These are phyloP conservation scores for Meriones psammophilus DNA, from an alignment of 2,797 vertebrate species.

Conservation along the genomic window DNA sequence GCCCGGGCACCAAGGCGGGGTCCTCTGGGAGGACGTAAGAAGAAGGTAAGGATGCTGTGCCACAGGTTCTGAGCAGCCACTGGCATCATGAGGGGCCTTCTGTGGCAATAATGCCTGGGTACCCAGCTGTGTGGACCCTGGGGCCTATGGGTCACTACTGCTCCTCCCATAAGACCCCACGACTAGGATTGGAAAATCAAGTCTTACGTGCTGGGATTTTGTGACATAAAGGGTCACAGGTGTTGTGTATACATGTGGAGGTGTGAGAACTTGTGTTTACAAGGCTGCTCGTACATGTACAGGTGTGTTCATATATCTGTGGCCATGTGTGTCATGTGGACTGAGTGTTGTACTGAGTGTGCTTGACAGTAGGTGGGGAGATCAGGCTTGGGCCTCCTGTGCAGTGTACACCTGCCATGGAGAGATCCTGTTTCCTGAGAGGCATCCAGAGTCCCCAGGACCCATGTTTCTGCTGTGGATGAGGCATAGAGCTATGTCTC, in stretches of 20 bases:
- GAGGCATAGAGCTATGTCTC: background rate
- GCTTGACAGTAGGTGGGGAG: background rate
- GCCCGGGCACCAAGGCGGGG: slow-evolving; percentile 84
- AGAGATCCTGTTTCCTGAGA: no score
- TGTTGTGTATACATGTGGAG: background rate
- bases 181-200: background rate
- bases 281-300: background rate
- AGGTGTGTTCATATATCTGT: background rate
- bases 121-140: background rate
- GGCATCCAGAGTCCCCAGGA: background rate
- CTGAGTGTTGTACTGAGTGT: background rate
- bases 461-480: background rate
- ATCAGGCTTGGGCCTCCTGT: background rate
- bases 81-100: background rate
- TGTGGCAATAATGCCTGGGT: background rate
- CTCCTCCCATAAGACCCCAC: background rate
- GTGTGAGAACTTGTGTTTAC: background rate
- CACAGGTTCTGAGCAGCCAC: background rate
- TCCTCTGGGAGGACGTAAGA: slow-evolving; percentile 84
- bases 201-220: background rate
- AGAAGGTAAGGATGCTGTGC: slow-evolving; percentile 85
- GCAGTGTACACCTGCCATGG: background rate
- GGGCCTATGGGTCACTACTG: background rate
- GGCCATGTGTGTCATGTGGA: background rate
- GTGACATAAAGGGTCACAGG: background rate